phyloP scores from a whole-genome alignment of 2,113 vertebrate species.

The Oophaga pumilio region DNA sequence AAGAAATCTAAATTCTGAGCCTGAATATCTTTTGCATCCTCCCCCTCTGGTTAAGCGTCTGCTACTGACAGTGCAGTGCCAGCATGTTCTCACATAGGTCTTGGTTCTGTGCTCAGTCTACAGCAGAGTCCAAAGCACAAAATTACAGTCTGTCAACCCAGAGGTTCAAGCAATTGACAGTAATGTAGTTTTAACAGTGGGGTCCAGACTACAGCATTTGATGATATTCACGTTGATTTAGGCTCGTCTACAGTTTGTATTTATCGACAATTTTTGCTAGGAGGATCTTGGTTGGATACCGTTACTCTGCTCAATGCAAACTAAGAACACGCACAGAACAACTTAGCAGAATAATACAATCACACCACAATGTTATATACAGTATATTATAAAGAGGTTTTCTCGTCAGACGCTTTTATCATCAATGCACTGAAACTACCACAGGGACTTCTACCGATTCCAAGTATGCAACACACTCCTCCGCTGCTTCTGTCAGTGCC shows the following conservation, averaged over 20 bases:
- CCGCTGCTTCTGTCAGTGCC: too few relatives aligned
- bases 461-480: too few relatives aligned
- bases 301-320: not conserved
- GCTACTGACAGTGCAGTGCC: not conserved
- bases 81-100: not conserved
- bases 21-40: not conserved
- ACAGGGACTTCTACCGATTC: too few relatives aligned
- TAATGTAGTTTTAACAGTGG: not conserved
- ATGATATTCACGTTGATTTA: not conserved
- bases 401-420: too few relatives aligned
- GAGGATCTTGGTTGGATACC: not conserved
- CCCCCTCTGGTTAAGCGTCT: not conserved
- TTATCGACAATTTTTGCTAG: not conserved
- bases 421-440: too few relatives aligned
- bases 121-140: not conserved
- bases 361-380: not conserved
- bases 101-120: not conserved
- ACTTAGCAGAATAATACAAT: not conserved
- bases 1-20: not conserved
- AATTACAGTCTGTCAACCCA: not conserved
- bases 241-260: not conserved
- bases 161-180: slow-evolving; percentile 1
- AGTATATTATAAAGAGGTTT: too few relatives aligned
- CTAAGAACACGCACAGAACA: too few relatives aligned
- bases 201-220: not conserved